These are phyloP conservation scores for Drosophila testacea DNA, from an alignment of 2,888 invertebrate species.

Conservation along the genomic window DNA sequence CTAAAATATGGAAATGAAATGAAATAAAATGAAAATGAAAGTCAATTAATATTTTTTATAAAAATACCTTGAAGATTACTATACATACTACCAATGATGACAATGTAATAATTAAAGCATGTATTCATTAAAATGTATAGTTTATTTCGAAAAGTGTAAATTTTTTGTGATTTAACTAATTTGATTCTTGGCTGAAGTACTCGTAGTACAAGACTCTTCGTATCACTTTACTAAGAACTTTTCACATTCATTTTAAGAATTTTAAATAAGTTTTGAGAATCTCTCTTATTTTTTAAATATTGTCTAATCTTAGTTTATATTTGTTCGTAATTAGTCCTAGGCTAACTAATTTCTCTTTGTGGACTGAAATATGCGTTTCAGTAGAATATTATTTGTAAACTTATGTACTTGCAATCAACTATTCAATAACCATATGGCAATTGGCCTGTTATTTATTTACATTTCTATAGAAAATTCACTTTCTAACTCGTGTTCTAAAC, in stretches of 20 bases:
- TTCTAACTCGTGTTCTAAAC: slow-evolving; percentile 14
- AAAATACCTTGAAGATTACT: background rate
- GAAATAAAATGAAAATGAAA: background rate
- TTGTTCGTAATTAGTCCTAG: background rate
- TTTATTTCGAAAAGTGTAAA: no score
- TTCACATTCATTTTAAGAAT: no score
- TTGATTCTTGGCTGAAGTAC: no score
- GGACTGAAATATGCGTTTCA: background rate
- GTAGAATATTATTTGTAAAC: background rate
- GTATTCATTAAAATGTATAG: no score
- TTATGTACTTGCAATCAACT: background rate
- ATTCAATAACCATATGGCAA: slow-evolving; percentile 5
- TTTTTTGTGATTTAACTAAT: no score
- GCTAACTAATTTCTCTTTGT: background rate
- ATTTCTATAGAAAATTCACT: slow-evolving; percentile 13
- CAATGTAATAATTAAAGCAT: no score
- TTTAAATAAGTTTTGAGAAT: no score
- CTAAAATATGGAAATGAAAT: background rate
- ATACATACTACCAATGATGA: background rate
- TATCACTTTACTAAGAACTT: no score
- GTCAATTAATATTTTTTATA: background rate
- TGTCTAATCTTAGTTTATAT: background rate
- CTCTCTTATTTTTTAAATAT: no score
- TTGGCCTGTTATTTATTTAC: slow-evolving; percentile 12
- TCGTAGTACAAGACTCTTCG: no score